phyloP scores from a whole-genome alignment of 2,888 invertebrate genomes.

The Heliconius erato region DNA sequence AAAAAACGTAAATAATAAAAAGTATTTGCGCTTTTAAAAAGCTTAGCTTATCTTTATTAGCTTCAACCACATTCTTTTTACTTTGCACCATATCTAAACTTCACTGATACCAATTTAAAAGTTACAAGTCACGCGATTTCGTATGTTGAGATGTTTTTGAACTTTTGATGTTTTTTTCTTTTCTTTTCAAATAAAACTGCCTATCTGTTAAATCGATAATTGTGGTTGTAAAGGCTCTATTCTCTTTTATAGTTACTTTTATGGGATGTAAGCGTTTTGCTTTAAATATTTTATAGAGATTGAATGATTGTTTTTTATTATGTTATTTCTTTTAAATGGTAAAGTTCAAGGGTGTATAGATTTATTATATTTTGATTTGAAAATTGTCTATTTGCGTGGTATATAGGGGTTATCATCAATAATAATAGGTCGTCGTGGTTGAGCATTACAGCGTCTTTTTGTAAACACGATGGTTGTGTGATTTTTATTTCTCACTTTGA shows the following conservation, averaged over 20 bases:
- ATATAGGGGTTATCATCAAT: background rate
- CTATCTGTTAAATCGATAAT: constrained; percentile 45
- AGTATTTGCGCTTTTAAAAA: too few relatives aligned
- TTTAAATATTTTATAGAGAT: constrained; percentile 16
- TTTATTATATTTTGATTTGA: constrained; percentile 1
- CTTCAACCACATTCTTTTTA: background rate
- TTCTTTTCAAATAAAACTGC: constrained; percentile 28
- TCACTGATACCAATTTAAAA: constrained; percentile 65
- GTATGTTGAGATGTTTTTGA: constrained; percentile 72
- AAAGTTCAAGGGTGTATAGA: background rate
- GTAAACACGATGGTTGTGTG: background rate
- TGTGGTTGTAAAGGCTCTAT: constrained; percentile 33
- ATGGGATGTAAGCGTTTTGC: constrained; percentile 1
- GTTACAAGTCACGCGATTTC: constrained; percentile 74
- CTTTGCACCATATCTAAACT: constrained; percentile 42
- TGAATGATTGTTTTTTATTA: background rate
- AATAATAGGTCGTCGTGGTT: background rate
- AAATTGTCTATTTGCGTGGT: background rate
- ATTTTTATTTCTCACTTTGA: too few relatives aligned
- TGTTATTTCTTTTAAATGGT: background rate
- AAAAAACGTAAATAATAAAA: too few relatives aligned
- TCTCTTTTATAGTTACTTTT: constrained; percentile 8
- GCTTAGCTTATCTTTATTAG: background rate
- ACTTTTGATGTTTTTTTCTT: constrained; percentile 54
- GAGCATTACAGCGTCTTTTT: background rate